Percentiles rank a stretch among this genome's conserved stretches.
Conservation (phyloP, 2,888 invertebrate genomes). For the Agrotis ipsilon region DNA sequence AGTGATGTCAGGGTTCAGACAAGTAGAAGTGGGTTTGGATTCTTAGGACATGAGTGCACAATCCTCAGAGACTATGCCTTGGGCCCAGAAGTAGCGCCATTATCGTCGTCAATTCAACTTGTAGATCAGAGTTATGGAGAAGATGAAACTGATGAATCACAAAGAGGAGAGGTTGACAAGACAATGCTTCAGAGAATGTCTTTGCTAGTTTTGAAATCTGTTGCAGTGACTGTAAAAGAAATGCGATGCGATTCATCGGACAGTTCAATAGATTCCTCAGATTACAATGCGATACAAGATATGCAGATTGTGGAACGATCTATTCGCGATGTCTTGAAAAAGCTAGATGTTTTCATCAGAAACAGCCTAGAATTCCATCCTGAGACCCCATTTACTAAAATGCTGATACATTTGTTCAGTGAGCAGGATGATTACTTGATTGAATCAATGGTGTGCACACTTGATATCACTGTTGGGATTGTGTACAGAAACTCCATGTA, state of each 20-base stretch:
- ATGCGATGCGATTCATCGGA: constrained; percentile 96
- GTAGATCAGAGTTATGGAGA: constrained; percentile 88
- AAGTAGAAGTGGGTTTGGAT: constrained; percentile 86
- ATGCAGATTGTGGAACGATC: constrained; percentile 97
- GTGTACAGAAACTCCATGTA: constrained; percentile 95
- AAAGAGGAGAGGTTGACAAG: constrained; percentile 92
- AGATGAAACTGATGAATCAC: constrained; percentile 81
- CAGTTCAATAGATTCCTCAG: constrained; percentile 96
- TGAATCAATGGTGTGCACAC: constrained; percentile 97
- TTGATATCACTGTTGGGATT: constrained; percentile 96
- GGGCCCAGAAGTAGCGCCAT: constrained; percentile 79
- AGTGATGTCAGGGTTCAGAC: constrained; percentile 89
- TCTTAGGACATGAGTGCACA: constrained; percentile 85
- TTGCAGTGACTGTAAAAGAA: constrained; percentile 97
- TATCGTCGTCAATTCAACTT: constrained; percentile 83
- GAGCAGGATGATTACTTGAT: constrained; percentile 98
- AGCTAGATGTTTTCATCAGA: constrained; percentile 96
- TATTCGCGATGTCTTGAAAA: constrained; percentile 95
- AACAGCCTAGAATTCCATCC: constrained; percentile 96
- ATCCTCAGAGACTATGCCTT: constrained; percentile 82
- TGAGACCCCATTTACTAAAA: constrained; percentile 96
- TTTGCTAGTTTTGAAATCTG: constrained; percentile 96
- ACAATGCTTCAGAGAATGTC: constrained; percentile 96
- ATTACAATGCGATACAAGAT: constrained; percentile 96
- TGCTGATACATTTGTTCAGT: constrained; percentile 96